Conservation (phyloP, 2,888 invertebrate species). For the Anagyrus pseudococci region DNA sequence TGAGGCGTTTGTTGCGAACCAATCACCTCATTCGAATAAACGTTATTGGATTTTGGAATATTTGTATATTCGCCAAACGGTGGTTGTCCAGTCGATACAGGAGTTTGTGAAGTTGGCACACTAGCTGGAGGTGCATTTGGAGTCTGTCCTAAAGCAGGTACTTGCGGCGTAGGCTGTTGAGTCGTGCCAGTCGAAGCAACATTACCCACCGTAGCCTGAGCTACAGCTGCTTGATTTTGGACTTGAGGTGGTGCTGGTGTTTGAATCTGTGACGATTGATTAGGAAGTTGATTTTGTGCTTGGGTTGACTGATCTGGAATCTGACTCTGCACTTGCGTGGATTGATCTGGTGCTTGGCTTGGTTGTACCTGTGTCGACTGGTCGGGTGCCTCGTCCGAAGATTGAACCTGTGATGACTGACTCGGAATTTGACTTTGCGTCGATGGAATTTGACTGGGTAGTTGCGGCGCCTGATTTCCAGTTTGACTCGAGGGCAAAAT, state of each 20-base stretch:
- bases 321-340: slow-evolving; percentile 23
- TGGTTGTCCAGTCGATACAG: slow-evolving; percentile 42
- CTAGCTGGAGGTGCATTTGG: slow-evolving; percentile 47
- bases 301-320: slow-evolving; percentile 40
- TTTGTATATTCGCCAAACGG: slow-evolving; percentile 52
- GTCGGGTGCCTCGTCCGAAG: slow-evolving; percentile 40
- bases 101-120: slow-evolving; percentile 44
- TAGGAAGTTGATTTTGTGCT: slow-evolving; percentile 38
- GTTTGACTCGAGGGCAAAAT: slow-evolving; percentile 9
- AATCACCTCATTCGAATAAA: slow-evolving; percentile 52
- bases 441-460: slow-evolving; percentile 46
- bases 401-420: slow-evolving; percentile 40
- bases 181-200: slow-evolving; percentile 30
- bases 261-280: slow-evolving; percentile 40
- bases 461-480: slow-evolving; percentile 42
- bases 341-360: slow-evolving; percentile 38
- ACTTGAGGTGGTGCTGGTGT: slow-evolving; percentile 36
- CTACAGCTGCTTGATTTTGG: slow-evolving; percentile 25
- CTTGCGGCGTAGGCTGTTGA: slow-evolving; percentile 40
- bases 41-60: slow-evolving; percentile 51
- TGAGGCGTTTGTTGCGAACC: slow-evolving; percentile 49
- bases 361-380: slow-evolving; percentile 42
- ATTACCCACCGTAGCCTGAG: slow-evolving; percentile 7
- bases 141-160: slow-evolving; percentile 42
- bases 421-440: slow-evolving; percentile 39